phyloP scores from a whole-genome alignment of 2,113 vertebrate species.

The Hystrix brachyura region DNA sequence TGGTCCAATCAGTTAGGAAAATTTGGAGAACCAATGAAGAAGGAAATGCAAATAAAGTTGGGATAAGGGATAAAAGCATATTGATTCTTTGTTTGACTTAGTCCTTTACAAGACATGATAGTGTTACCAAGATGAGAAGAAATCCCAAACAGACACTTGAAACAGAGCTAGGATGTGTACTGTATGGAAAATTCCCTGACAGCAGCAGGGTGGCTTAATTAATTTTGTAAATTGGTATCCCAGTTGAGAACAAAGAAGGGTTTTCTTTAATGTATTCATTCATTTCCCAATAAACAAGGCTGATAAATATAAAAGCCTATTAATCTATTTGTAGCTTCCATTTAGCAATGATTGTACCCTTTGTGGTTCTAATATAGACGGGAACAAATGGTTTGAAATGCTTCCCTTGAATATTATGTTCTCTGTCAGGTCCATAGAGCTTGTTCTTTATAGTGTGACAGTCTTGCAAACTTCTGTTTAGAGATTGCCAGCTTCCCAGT shows the following conservation, averaged over 20 bases:
- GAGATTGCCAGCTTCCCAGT: slow-evolving; percentile 19
- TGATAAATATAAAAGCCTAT: slow-evolving; percentile 17
- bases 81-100: not conserved
- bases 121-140: not conserved
- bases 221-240: not conserved
- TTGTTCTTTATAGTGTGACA: not conserved
- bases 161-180: not conserved
- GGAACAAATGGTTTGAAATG: slow-evolving; percentile 41
- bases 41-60: not conserved
- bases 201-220: not conserved
- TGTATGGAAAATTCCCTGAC: not conserved
- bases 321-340: slow-evolving; percentile 5
- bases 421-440: not conserved
- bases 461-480: not conserved
- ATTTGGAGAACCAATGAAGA: not conserved
- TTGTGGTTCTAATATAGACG: slow-evolving; percentile 46
- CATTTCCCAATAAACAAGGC: slow-evolving; percentile 47
- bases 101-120: not conserved
- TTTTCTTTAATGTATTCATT: slow-evolving; percentile 61
- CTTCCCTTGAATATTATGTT: slow-evolving; percentile 34
- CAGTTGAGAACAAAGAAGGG: slow-evolving; percentile 39
- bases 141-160: not conserved
- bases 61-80: not conserved
- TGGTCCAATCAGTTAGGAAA: not conserved
- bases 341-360: slow-evolving; percentile 2